Percentiles rank a stretch among this genome's conserved stretches.
These are phyloP conservation scores for Trachymyrmex septentrionalis DNA, from an alignment of 1,140 invertebrate species.

Conservation along the genomic window DNA sequence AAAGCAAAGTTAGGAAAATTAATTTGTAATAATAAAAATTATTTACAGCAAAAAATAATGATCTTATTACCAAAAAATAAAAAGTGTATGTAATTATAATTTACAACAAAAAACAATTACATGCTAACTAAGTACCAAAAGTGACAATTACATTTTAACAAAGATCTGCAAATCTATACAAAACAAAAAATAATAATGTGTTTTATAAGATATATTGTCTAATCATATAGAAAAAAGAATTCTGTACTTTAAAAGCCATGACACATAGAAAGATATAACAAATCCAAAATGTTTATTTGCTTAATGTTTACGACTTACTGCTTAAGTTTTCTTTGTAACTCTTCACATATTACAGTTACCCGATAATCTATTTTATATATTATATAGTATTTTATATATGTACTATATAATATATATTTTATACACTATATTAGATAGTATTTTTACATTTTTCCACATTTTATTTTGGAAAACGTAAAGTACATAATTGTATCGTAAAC, in stretches of 20 bases:
- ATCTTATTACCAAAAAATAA: slow-evolving; percentile 8
- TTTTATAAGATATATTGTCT: neutral
- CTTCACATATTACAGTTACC: neutral
- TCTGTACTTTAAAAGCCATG: too few species aligned
- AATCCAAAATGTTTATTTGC: too few species aligned
- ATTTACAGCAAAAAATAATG: neutral
- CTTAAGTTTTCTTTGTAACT: too few species aligned
- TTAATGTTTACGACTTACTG: too few species aligned
- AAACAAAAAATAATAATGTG: neutral
- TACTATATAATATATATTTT: too few species aligned
- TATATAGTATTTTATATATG: too few species aligned
- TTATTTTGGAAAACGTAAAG: neutral
- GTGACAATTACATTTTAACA: slow-evolving; percentile 1
- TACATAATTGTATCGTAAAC: neutral
- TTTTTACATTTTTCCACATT: neutral
- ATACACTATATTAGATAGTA: too few species aligned
- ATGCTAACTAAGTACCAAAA: neutral
- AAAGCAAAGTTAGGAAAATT: neutral
- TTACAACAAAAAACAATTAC: neutral
- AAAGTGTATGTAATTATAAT: neutral
- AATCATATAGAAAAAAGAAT: neutral
- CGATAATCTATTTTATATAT: slow-evolving; percentile 4
- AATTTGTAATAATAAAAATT: neutral
- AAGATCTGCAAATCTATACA: neutral
- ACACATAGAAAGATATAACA: too few species aligned